Evolutionary conservation across 2,113 vertebrate genomes (phyloP).

Genomic region (human (Homo sapiens)): DNA sequence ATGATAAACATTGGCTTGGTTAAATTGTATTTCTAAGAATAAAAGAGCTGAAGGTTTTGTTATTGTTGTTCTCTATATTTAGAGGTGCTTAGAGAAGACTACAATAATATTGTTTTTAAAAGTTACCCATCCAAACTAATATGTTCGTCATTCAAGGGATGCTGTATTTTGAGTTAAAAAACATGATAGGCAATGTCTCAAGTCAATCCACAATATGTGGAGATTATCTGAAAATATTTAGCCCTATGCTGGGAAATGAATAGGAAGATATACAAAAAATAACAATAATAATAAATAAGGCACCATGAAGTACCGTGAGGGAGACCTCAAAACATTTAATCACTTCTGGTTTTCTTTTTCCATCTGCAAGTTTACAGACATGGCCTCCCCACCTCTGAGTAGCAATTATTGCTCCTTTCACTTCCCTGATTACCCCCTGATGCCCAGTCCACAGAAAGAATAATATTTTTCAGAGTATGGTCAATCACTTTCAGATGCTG

Average conservation of each 20-base stretch:
- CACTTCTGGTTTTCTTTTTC: neutral
- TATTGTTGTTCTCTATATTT: slow-evolving; percentile 60
- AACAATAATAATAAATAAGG: neutral
- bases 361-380: slow-evolving; percentile 36
- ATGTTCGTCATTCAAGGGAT: neutral
- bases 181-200: neutral
- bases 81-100: slow-evolving; percentile 38
- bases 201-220: neutral
- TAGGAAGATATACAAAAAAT: neutral
- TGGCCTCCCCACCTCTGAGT: neutral
- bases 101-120: slow-evolving; percentile 45
- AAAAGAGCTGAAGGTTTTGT: slow-evolving; percentile 21
- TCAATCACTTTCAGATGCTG: slow-evolving; percentile 24
- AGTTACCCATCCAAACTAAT: slow-evolving; percentile 18
- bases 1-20: slow-evolving; percentile 38
- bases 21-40: slow-evolving; percentile 60
- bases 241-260: neutral
- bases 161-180: slow-evolving; percentile 34
- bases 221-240: neutral
- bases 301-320: neutral
- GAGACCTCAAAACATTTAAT: neutral
- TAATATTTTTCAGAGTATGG: neutral
- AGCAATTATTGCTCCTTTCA: neutral
- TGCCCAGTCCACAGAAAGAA: neutral
- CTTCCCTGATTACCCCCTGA: neutral